phyloP scores from a whole-genome alignment of 2,797 vertebrate genomes.

The Sebastes nivosus region DNA sequence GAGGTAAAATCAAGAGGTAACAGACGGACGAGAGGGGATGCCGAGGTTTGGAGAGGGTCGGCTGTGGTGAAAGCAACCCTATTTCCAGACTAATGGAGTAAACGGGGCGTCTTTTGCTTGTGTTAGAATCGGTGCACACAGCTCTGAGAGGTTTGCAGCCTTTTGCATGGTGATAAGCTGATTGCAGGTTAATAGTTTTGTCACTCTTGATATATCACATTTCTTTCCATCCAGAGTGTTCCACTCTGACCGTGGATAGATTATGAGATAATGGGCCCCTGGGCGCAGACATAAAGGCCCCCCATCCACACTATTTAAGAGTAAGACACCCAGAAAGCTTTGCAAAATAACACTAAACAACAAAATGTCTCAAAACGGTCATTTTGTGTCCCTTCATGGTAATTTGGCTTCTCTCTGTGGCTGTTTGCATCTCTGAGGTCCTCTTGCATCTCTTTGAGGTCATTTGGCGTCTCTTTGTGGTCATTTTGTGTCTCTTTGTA shows the following conservation, averaged over 20 bases:
- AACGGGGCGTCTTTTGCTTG: neutral
- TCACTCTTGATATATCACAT: neutral
- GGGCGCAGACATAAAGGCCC: neutral
- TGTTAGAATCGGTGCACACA: neutral
- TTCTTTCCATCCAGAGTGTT: neutral
- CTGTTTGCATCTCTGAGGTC: neutral
- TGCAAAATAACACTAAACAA: neutral
- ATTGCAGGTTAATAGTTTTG: constrained; percentile 1
- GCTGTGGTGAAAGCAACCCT: neutral
- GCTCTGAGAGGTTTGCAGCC: neutral
- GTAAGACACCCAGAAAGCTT: neutral
- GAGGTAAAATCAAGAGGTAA: constrained; percentile 45
- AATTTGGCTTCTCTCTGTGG: neutral
- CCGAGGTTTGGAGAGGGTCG: neutral
- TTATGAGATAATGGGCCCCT: neutral
- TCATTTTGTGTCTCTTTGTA: neutral
- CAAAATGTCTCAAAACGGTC: neutral
- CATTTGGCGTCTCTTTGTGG: too few relatives aligned
- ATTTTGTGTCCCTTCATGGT: neutral
- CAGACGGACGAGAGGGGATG: constrained; percentile 1
- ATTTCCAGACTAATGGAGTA: constrained; percentile 22
- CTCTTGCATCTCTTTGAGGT: neutral
- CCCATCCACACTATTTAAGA: neutral
- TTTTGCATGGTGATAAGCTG: neutral
- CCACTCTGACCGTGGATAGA: neutral